Base-by-base conservation (phyloP, 2,888 invertebrate genomes). In the Nomada ferruginata region DNA sequence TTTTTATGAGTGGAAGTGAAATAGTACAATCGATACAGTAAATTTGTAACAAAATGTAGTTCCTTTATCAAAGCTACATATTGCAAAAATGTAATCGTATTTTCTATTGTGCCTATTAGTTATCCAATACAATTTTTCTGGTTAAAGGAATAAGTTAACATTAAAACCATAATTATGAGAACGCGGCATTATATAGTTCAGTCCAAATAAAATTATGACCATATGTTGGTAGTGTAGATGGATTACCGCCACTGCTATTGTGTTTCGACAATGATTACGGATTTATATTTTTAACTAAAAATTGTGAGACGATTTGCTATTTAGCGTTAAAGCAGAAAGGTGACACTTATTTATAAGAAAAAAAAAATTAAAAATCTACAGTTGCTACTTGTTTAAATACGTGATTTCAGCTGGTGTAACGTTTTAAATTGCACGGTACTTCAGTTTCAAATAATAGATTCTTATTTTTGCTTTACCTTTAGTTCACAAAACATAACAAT, bases 191-290 rank as follows among this genome's bases (percentile, higher is more conserved):
- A 83, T 81, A 73, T 69, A 68, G 63, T 73, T 82, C 71, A 50
- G 55, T 63, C 60, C 68, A 79, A 79, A 80, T 75, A 78, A 83
- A 78, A 75, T 80, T 80, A 73, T 47, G 52, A 82, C 76, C 76
- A 79, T 84, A 82, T 83, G 83, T 84, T 82, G 84, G 83, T 70
- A 79, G 74, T 61, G 74, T 69, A 75, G 26, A 64, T 57, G 68
- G 79, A 57, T 83, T 85, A 77, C 85, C 85, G 85, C 85, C 79
- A 70, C 85, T 64, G 60, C 76, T 79, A 79, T 83, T 76, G 63
- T 75, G 59, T 61, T 85, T 71, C 73, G 70, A 65, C 73, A 63
- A 79, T 85, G 76, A 69, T 64, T 66, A 60, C 42, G 23, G 70
- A 60, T 77, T 64, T 68, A 65, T 84, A 76, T 76, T 84, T 84